Percentiles rank a stretch among this genome's conserved stretches.
Conservation (phyloP, 2,888 invertebrate species). For the Chromoteleia sp. region DNA sequence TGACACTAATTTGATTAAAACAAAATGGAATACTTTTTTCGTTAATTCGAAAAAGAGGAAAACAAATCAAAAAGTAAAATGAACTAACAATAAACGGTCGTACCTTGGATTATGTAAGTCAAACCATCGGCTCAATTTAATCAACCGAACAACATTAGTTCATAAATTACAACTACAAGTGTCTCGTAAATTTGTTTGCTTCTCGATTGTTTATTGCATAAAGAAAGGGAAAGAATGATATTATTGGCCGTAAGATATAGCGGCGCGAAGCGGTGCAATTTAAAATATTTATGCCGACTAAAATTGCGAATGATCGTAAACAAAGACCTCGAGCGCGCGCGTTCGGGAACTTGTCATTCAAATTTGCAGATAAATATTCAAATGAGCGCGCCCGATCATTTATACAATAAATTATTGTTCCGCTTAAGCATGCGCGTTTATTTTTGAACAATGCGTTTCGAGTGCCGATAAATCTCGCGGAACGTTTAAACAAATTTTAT, state of each 20-base stretch:
- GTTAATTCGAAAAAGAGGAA: too few species aligned
- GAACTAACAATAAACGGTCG: not conserved
- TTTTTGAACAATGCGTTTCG: conserved; percentile 17
- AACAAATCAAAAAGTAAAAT: too few species aligned
- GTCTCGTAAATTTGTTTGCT: conserved; percentile 43
- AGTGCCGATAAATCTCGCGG: conserved; percentile 12
- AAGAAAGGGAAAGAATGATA: not conserved
- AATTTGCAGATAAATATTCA: conserved; percentile 35
- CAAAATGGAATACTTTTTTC: too few species aligned
- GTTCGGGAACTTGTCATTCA: conserved; percentile 32
- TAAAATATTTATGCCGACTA: conserved; percentile 14
- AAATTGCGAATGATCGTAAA: conserved; percentile 32
- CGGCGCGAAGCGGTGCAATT: conserved; percentile 13
- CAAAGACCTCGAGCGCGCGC: conserved; percentile 19
- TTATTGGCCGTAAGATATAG: conserved; percentile 26
- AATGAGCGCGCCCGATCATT: conserved; percentile 22
- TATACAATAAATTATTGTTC: conserved; percentile 21
- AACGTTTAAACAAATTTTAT: conserved; percentile 16
- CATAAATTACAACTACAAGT: conserved; percentile 22
- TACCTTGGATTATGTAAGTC: not conserved
- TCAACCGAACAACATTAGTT: conserved; percentile 6
- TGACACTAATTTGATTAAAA: too few species aligned
- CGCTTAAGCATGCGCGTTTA: conserved; percentile 7
- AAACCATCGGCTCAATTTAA: conserved; percentile 3
- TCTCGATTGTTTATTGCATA: conserved; percentile 9